Evolutionary conservation across 2,113 vertebrate genomes (phyloP), one percentile per base, ranked within the genome.

Genomic region (Candoia aspera): DNA sequence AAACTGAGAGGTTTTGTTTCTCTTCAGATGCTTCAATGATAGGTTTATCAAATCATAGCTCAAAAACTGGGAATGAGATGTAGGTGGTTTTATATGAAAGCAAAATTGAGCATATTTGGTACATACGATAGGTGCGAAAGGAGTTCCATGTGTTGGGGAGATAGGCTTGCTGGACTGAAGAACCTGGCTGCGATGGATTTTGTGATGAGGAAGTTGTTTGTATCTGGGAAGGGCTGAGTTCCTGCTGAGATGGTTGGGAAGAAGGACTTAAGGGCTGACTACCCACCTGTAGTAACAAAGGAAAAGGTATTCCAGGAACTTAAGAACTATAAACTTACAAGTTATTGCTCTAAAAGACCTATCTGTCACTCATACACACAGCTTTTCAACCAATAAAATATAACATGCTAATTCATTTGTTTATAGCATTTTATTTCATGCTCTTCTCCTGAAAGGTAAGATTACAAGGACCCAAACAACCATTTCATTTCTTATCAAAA

Each of bases 81-180:
- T 55, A 29, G n/a, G 79, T 10, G 29, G 46, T 55, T 85, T 64
- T 8, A 6, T 17, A 42, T 6, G 10, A 37, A n/a, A 33, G 17
- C 4, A n/a, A 90, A 46, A 10, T 4, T 8, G 10, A 2, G 8
- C 17, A 11, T 49, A 23, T 42, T 33, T 33, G 94, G n/a, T 89
- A 98, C 99, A 98, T 96, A 99, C 99, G 95, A 84, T 99, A 99
- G 95, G 98, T 98, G 57, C 99, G 95, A 96, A 99, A 98, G 2
- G 98, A 99, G 95, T 99, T 99, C 99, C 99, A 99, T 0, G 98
- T 98, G 62, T 98, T 98, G 2, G 99, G 98, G 33, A 99, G 97
- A 94, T 99, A 99, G 0, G 99, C 97, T 53, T 99, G 99, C 94
- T 99, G 99, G 5, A 99, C 98, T 0, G 98, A 95, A 64, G 98